phyloP scores from a whole-genome alignment of 2,113 vertebrate genomes.

The Ranitomeya imitator region DNA sequence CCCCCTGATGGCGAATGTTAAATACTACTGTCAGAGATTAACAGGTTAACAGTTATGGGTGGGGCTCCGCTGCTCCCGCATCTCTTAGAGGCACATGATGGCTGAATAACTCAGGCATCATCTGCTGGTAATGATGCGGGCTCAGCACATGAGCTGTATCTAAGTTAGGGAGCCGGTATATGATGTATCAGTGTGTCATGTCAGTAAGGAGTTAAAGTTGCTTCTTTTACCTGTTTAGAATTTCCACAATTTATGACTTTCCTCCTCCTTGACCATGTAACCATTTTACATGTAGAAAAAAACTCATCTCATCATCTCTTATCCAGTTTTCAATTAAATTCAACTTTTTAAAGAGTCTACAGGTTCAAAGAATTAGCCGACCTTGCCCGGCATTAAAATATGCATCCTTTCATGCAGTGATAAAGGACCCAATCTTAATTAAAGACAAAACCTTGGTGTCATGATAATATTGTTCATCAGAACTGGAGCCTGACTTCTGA shows the following conservation, averaged over 20 bases:
- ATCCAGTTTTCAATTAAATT: constrained; percentile 17
- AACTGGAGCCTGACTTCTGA: constrained; percentile 8
- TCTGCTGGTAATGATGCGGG: too few relatives aligned
- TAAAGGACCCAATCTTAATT: constrained; percentile 23
- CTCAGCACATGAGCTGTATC: too few relatives aligned
- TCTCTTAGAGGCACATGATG: too few relatives aligned
- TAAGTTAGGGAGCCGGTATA: too few relatives aligned
- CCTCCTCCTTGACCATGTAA: constrained; percentile 9
- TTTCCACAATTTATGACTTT: not conserved
- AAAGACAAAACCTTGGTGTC: constrained; percentile 20
- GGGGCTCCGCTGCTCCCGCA: too few relatives aligned
- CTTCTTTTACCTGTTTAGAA: not conserved
- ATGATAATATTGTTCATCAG: constrained; percentile 24
- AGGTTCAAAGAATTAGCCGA: not conserved
- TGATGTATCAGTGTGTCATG: too few relatives aligned
- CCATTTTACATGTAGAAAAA: not conserved
- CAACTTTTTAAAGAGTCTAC: constrained; percentile 17
- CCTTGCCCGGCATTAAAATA: not conserved
- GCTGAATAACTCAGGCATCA: too few relatives aligned
- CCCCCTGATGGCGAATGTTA: too few relatives aligned
- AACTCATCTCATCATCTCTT: not conserved
- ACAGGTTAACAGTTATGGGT: too few relatives aligned
- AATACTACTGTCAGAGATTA: too few relatives aligned
- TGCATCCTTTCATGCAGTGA: constrained; percentile 10
- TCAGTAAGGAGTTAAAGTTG: not conserved